Evolutionary conservation across 2,797 vertebrate genomes (phyloP).

Genomic region (Aplochiton taeniatus): DNA sequence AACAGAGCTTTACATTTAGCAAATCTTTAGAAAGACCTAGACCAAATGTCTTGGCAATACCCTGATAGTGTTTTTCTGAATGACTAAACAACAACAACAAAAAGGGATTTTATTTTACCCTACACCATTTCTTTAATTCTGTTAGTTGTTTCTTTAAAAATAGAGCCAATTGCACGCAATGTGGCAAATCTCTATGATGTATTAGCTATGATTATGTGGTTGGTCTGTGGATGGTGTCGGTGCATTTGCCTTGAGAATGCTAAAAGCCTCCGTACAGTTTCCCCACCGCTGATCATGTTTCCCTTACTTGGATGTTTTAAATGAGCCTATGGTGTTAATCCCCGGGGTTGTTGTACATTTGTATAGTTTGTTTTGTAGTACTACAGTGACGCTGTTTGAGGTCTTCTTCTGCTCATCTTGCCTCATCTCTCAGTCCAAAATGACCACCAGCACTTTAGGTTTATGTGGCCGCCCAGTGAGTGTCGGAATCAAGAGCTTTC

Average conservation of each 20-base stretch:
- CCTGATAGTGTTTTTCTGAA: not conserved
- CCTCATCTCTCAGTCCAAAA: slow-evolving; percentile 18
- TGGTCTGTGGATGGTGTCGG: not conserved
- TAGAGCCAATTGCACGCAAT: slow-evolving; percentile 10
- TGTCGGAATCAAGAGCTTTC: not conserved
- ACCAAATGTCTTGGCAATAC: not conserved
- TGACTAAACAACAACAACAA: slow-evolving; percentile 25
- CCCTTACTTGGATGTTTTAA: slow-evolving; percentile 11
- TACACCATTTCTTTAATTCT: no score
- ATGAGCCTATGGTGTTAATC: slow-evolving; percentile 40
- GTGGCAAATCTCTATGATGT: slow-evolving; percentile 31
- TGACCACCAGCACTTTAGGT: slow-evolving; percentile 29
- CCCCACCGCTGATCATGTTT: slow-evolving; percentile 10
- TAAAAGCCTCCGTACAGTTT: slow-evolving; percentile 9
- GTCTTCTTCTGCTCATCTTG: slow-evolving; percentile 26
- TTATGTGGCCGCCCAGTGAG: slow-evolving; percentile 15
- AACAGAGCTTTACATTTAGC: no score
- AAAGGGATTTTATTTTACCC: slow-evolving; percentile 50
- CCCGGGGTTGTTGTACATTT: slow-evolving; percentile 51
- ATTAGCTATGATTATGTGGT: slow-evolving; percentile 22
- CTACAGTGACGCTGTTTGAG: slow-evolving; percentile 38
- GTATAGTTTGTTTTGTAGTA: slow-evolving; percentile 53
- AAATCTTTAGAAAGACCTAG: not conserved
- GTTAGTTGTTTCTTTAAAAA: slow-evolving; percentile 17
- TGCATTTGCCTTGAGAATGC: slow-evolving; percentile 28